Evolutionary conservation across 64 coral and sea anemone species (phyloP).

Genomic region (Actinia equina): DNA sequence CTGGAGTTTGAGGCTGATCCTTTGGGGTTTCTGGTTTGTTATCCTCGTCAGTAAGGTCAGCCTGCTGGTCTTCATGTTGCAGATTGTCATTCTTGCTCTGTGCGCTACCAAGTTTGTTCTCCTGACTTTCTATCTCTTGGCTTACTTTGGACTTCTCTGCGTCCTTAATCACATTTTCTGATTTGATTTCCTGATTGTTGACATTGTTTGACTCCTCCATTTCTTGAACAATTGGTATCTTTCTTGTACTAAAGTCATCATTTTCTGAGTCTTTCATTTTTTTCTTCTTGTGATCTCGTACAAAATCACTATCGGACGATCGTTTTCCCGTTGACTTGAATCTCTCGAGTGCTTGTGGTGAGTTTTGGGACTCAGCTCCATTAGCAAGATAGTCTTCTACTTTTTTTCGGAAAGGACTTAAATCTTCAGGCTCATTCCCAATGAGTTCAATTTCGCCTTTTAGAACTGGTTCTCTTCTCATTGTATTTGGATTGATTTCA

Average conservation of each 20-base stretch:
- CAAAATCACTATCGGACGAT: neutral
- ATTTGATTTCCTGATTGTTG: no score
- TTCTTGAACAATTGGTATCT: no score
- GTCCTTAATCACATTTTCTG: no score
- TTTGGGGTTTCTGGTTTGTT: neutral
- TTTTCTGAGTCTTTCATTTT: neutral
- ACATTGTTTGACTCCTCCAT: no score
- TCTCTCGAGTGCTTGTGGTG: neutral
- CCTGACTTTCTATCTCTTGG: no score
- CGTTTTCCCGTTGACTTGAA: neutral
- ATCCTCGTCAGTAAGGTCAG: neutral
- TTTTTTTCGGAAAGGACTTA: neutral
- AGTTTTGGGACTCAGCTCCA: neutral
- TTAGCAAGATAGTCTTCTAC: neutral
- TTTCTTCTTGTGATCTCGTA: neutral
- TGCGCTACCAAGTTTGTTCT: no score
- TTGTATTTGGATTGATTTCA: slow-evolving; percentile 15
- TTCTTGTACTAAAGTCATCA: neutral
- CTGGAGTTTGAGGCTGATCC: neutral
- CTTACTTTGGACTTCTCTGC: no score
- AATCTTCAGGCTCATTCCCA: neutral
- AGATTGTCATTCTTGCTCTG: no score
- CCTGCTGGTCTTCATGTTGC: no score
- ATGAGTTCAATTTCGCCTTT: neutral
- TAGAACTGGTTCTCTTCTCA: neutral